Evolutionary conservation across 92 coral and sea anemone species (phyloP), one percentile per base, ranked within the genome.

Genomic region (Montipora capitata): DNA sequence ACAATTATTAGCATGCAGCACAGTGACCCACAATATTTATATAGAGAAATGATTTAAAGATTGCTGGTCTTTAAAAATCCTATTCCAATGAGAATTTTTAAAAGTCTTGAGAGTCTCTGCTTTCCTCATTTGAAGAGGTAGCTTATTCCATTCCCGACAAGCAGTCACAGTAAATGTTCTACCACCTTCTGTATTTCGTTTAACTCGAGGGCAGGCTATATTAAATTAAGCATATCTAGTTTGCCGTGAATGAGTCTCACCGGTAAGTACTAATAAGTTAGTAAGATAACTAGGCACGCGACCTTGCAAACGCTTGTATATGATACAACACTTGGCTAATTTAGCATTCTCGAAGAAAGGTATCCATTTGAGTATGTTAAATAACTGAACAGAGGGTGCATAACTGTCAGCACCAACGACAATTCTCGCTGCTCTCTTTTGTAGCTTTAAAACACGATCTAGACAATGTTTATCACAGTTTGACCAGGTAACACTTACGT

Each of bases 81-180:
- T 16, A 2, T 11, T 74, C 49, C 79, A 17, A 74, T 51, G 49
- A 48, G 49, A 17, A 49, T 40, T 74, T 74, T 74, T 74, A 10
- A 51, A 51, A 74, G 79, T 74, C 63, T 49, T 49, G 43, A 74
- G 79, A 74, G 62, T 74, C 79, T 51, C 79, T 49, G 44, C 79
- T 74, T 74, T 74, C 49, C 79, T 74, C 79, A 74, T 74, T 49
- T 49, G 79, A 49, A 74, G 65, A 74, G 79, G 79, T 74, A 16
- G 79, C 79, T 56, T 74, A 49, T 74, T 74, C 63, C 79, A 74
- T 74, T 74, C 79, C 62, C 10, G 44, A 59, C 40, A 74, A 74
- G 79, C 79, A 74, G 79, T 74, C 65, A 74, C 79, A 74, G 65
- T 74, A 16, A 73, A 73, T 48, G 61, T 73, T 44, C n/a, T n/a